Base-by-base conservation (phyloP, 1,140 invertebrate genomes). In the Drosophila quadrilineata region DNA sequence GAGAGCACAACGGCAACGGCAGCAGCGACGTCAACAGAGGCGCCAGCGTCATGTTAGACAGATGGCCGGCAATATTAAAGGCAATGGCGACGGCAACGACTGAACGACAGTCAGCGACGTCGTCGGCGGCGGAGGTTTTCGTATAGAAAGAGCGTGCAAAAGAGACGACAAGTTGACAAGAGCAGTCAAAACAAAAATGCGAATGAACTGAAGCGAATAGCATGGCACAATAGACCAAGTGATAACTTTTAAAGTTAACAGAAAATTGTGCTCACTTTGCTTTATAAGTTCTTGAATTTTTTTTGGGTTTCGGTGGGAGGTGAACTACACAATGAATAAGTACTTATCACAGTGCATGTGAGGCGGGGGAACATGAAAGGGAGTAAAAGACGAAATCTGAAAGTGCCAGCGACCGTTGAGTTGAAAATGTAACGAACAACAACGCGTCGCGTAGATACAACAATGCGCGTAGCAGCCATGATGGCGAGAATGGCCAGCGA, bases 121-220 rank as follows among this genome's bases (percentile, higher is more conserved):
- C 45, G 56, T 56, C 49, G 46, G 31, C 60, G 22, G 33, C 45
- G 56, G 64, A 43, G 46, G 31, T 53, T 71, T 84, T 84, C 70
- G 77, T 84, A 84, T 84, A 84, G 77, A 84, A 84, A 63, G 79
- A 84, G 77, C 67, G 65, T 59, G 40, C 40, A 63, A 68, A 69
- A 46, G 63, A 84, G 54, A 46, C 65, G 43, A 35, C 49, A 54
- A 63, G 52, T 59, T 62, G 50, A 62, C 56, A 50, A 35, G 46
- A 68, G 59, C 64, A 73, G 77, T 69, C 76, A 82, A 84, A 84
- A 84, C 79, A 84, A 84, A 77, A 84, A 63, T 67, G 77, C 66
- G 71, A 85, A 79, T 75, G 58, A 74, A 68, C 57, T 60, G 40
- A 56, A n/a, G 29, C 46, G 45, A 52, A 57, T 70, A 63, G 57